These are phyloP conservation scores for Megalops atlanticus DNA, from an alignment of 2,113 vertebrate genomes.

Conservation along the genomic window DNA sequence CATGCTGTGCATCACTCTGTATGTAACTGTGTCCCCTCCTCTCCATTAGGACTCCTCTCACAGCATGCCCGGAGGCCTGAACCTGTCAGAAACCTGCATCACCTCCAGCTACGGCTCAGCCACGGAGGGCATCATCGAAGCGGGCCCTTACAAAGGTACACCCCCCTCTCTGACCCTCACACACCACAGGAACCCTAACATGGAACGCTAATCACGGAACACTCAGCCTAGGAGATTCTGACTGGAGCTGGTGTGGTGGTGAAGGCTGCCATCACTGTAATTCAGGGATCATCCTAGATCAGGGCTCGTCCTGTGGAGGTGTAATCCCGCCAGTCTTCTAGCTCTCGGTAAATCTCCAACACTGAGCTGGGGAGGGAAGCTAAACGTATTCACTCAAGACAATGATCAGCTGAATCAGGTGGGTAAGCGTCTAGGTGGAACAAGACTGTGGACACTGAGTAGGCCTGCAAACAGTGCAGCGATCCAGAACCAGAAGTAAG, in stretches of 20 bases:
- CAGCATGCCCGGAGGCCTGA: constrained; percentile 72
- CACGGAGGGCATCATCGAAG: constrained; percentile 82
- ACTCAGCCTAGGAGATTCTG: neutral
- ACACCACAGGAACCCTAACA: too few relatives aligned
- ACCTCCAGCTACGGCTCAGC: constrained; percentile 75
- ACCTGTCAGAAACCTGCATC: constrained; percentile 81
- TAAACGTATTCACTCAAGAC: too few relatives aligned
- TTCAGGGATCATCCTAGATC: too few relatives aligned
- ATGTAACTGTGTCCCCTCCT: constrained; percentile 45
- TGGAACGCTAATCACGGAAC: too few relatives aligned
- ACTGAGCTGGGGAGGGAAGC: neutral
- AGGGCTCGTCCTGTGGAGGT: neutral
- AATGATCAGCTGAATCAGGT: neutral
- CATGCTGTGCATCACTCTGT: too few relatives aligned
- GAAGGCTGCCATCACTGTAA: too few relatives aligned
- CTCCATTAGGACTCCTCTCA: constrained; percentile 75
- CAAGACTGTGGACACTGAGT: neutral
- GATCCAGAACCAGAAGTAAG: too few relatives aligned
- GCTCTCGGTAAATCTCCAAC: neutral
- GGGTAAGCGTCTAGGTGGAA: neutral
- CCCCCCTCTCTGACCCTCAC: neutral
- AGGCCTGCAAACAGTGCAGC: too few relatives aligned
- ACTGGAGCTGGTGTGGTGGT: neutral
- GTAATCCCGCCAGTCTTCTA: neutral
- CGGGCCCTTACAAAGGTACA: constrained; percentile 81